These are phyloP conservation scores for Distichodus sexfasciatus DNA, from an alignment of 2,797 vertebrate species.

Conservation along the genomic window DNA sequence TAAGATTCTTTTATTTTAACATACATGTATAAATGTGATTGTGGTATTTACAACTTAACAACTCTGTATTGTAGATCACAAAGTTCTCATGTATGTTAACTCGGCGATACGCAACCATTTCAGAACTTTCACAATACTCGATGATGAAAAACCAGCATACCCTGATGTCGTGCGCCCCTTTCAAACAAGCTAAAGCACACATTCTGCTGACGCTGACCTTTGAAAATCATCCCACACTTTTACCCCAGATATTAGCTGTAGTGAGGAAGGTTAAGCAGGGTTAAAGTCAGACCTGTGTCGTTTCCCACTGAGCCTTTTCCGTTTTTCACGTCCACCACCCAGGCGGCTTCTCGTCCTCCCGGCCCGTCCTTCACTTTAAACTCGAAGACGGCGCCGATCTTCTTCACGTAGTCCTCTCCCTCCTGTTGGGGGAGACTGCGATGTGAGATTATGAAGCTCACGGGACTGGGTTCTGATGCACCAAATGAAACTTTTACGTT, in stretches of 20 bases:
- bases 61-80: too few relatives aligned
- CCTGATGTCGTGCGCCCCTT: not conserved
- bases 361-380: slow-evolving; percentile 93
- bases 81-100: too few relatives aligned
- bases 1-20: too few relatives aligned
- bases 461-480: not conserved
- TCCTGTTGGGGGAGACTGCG: slow-evolving; percentile 69
- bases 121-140: too few relatives aligned
- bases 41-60: too few relatives aligned
- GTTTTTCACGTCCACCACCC: slow-evolving; percentile 94
- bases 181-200: not conserved
- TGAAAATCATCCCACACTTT: not conserved
- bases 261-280: too few relatives aligned
- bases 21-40: too few relatives aligned
- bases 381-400: slow-evolving; percentile 88
- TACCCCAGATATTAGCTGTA: not conserved
- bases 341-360: slow-evolving; percentile 85
- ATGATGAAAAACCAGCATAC: not conserved
- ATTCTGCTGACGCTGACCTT: not conserved
- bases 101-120: too few relatives aligned
- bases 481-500: not conserved
- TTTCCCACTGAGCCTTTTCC: slow-evolving; percentile 84
- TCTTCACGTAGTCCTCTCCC: slow-evolving; percentile 88
- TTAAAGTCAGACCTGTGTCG: slow-evolving; percentile 80
- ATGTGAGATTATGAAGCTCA: not conserved